Evolutionary conservation across 2,797 vertebrate species (phyloP).

Genomic region (Poliocrania exsul): DNA sequence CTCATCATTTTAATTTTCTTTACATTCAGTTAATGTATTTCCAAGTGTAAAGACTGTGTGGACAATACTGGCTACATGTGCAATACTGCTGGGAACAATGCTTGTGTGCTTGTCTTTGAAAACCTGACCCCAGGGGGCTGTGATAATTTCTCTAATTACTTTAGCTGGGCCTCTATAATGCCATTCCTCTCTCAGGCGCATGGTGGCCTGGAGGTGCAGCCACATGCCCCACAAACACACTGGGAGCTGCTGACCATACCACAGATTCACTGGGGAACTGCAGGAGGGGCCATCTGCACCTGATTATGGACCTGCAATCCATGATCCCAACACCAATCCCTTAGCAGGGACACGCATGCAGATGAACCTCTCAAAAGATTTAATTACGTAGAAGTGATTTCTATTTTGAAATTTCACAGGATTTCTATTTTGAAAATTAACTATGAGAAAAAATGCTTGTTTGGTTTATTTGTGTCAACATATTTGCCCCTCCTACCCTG

Average conservation of each 20-base stretch:
- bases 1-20: background rate
- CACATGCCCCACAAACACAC: fast-evolving
- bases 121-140: background rate
- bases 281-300: background rate
- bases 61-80: fast-evolving
- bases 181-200: background rate
- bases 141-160: background rate
- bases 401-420: background rate
- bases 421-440: constrained; percentile 12
- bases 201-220: background rate
- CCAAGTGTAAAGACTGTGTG: background rate
- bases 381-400: background rate
- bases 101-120: background rate
- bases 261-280: background rate
- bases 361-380: constrained; percentile 15
- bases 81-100: background rate
- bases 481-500: background rate
- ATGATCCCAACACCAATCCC: background rate
- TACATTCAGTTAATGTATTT: background rate
- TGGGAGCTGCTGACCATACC: background rate
- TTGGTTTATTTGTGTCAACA: constrained; percentile 11
- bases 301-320: background rate
- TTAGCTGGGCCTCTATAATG: background rate
- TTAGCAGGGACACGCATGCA: background rate
- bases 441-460: background rate